Base-by-base conservation (phyloP, 2,113 vertebrate genomes). In the Gavia stellata region DNA sequence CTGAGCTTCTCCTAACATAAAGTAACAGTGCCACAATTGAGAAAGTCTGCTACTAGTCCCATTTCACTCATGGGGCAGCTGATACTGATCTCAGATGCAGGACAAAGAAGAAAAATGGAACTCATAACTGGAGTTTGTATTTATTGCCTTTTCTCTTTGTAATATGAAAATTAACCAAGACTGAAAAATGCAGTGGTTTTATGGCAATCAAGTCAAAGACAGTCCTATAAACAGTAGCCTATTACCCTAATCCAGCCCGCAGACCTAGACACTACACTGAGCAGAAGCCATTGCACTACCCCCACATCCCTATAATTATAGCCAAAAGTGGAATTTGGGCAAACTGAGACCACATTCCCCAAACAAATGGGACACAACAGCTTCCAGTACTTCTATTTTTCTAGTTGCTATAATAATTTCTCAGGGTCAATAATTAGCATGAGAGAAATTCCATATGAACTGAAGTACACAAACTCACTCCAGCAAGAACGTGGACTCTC, bases 41-140 rank as follows among this genome's bases (percentile, higher is more conserved):
- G 14, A 24, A 81, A 34, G 36, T 15, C 33, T 52, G 26, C 4
- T 6, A 49, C 45, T 14, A 20, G 36, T 33, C 45, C 20, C 28
- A 24, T 47, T 75, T 56, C 45, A 52, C 36, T 47, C 45, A 34
- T 2, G 1, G 58, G 42, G 44, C 44, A 78, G 50, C 5, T 73
- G 59, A 58, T 21, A 31, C 19, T 67, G 23, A 62, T 9, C 56
- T 53, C 20, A 26, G 11, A 66, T 5, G 12, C 62, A 78, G 21
- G 17, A 70, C 45, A 86, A 61, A 38, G 65, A 82, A 38, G 14
- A 52, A 91, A 91, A 81, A 62, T 0, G 2, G 56, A 85, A 81
- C 26, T 47, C 23, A 0, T 7, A 59, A 59, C 24, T 44, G 0
- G 0, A 75, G 58, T n/a, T 55, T 31, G 11, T 52, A 49, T 61